phyloP scores from a whole-genome alignment of 2,888 invertebrate genomes.

The Byasa hedistus region DNA sequence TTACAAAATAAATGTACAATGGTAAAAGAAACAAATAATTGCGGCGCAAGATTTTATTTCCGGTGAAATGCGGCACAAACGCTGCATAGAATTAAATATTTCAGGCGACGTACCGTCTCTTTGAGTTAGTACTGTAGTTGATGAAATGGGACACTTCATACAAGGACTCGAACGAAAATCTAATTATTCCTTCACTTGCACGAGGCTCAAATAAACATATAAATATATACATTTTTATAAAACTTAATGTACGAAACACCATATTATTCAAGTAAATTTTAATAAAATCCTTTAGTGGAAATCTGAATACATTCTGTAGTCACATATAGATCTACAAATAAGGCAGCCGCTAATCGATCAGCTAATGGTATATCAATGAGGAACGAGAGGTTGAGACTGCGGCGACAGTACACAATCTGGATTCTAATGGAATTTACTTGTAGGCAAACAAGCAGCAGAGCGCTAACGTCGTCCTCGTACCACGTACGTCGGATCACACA shows the following conservation, averaged over 20 bases:
- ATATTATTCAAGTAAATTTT: slow-evolving; percentile 44
- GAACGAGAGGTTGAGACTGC: slow-evolving; percentile 63
- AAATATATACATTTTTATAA: slow-evolving; percentile 56
- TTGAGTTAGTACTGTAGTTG: slow-evolving; percentile 67
- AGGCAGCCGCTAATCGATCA: slow-evolving; percentile 74
- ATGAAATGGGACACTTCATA: slow-evolving; percentile 70
- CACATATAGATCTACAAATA: slow-evolving; percentile 53
- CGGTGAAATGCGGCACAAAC: slow-evolving; percentile 63
- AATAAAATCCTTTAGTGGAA: slow-evolving; percentile 12
- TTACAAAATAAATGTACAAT: too few species aligned
- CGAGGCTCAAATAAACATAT: slow-evolving; percentile 65
- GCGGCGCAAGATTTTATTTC: slow-evolving; percentile 61
- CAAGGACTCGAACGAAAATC: slow-evolving; percentile 66
- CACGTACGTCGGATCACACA: slow-evolving; percentile 32
- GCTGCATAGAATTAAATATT: slow-evolving; percentile 68
- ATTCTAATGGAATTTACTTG: slow-evolving; percentile 79
- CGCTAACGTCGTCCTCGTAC: slow-evolving; percentile 50
- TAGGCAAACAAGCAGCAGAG: slow-evolving; percentile 76
- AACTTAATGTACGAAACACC: slow-evolving; percentile 37
- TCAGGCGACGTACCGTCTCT: slow-evolving; percentile 61
- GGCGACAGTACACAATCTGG: slow-evolving; percentile 67
- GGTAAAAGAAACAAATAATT: slow-evolving; percentile 34
- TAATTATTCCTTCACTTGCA: slow-evolving; percentile 72
- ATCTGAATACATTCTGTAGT: slow-evolving; percentile 29
- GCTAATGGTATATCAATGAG: slow-evolving; percentile 78